These are phyloP conservation scores for Bicyclus anynana DNA, from an alignment of 1,140 invertebrate genomes.

Conservation along the genomic window DNA sequence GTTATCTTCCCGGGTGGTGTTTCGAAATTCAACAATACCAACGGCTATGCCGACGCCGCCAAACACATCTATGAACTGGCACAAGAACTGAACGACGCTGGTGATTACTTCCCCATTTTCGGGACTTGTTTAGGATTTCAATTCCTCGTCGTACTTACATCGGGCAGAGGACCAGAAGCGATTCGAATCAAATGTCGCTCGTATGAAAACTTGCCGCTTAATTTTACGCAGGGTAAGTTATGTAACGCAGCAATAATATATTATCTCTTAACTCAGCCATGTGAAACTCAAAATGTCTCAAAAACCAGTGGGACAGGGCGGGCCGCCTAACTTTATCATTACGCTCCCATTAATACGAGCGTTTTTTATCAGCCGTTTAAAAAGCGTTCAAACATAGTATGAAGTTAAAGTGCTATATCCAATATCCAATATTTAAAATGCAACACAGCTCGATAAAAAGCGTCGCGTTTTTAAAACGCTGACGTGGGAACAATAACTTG, in stretches of 20 bases:
- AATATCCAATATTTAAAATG: too few relatives aligned
- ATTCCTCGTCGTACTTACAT: slow-evolving; percentile 84
- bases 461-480: too few relatives aligned
- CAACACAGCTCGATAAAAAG: too few relatives aligned
- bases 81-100: slow-evolving; percentile 82
- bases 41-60: slow-evolving; percentile 87
- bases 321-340: too few relatives aligned
- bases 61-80: slow-evolving; percentile 83
- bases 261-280: too few relatives aligned
- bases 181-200: slow-evolving; percentile 81
- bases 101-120: slow-evolving; percentile 90
- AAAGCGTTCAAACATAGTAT: too few relatives aligned
- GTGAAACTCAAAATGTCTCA: neutral
- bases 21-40: slow-evolving; percentile 80
- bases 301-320: neutral
- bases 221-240: slow-evolving; percentile 75
- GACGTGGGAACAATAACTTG: too few relatives aligned
- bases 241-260: too few relatives aligned
- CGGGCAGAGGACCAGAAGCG: slow-evolving; percentile 76
- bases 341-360: too few relatives aligned
- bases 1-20: slow-evolving; percentile 87
- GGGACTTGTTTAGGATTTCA: slow-evolving; percentile 95
- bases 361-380: too few relatives aligned
- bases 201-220: slow-evolving; percentile 80
- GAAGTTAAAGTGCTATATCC: too few relatives aligned